Base-by-base conservation (phyloP, 2,888 invertebrate genomes). In the Apoda limacodes region DNA sequence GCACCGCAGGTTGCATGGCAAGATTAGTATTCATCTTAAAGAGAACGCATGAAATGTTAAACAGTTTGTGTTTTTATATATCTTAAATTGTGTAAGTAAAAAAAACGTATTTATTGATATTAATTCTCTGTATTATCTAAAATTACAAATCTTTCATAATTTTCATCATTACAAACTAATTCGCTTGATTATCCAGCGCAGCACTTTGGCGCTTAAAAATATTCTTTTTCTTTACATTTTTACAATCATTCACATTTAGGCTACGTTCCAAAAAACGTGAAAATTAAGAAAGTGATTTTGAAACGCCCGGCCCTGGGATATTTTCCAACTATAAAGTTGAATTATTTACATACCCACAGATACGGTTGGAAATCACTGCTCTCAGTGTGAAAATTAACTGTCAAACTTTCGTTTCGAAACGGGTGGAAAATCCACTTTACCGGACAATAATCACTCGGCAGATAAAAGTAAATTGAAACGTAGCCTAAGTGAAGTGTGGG, bases 111-210 rank as follows among this genome's bases (percentile, higher is more conserved):
- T 30, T 60, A 53, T 55, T 63, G 55, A 64, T 60, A 64, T 69
- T 64, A 62, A 46, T 56, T 56, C 42, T 64, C 57, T 70, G 65
- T 70, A 75, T 74, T 71, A 65, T 70, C 75, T 78, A 76, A 78
- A 74, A 70, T 78, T 80, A 78, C 76, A 76, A 78, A 80, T 71
- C 66, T 72, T 71, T 67, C 51, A 68, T 71, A 68, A 60, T 66
- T 68, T 71, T 63, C 59, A 61, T 63, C 53, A 60, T 67, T 66
- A 64, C 57, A 57, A 65, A 55, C 67, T 70, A 71, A 60, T 55
- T 50, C 59, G 57, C 56, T 55, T 68, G 63, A 60, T 69, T 61
- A 64, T 65, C 66, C 71, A 69, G 72, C 71, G 69, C 45, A 45
- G 58, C 60, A 56, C 56, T 61, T 42, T 49, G 48, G 51, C 49